phyloP scores from a whole-genome alignment of 2,797 vertebrate species.

The Tachyglossus aculeatus region DNA sequence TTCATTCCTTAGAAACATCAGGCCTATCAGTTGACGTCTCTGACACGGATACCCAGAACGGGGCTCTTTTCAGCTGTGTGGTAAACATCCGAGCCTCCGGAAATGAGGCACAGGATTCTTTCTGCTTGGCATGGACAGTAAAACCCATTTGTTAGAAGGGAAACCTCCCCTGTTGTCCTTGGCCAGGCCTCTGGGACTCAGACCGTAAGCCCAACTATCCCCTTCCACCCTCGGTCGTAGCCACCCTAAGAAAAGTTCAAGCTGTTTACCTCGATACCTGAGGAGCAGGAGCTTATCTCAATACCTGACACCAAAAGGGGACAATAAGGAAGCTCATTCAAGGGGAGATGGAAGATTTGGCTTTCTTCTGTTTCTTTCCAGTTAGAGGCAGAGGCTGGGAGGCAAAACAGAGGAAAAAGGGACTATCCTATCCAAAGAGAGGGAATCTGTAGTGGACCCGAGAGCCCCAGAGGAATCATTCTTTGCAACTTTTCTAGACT shows the following conservation, averaged over 20 bases:
- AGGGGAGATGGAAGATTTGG: conserved; percentile 26
- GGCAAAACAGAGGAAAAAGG: not conserved
- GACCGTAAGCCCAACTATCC: conserved; percentile 23
- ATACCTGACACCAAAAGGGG: conserved; percentile 32
- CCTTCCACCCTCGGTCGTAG: not conserved
- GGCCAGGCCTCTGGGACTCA: not conserved
- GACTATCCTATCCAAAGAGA: not conserved
- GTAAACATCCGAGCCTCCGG: not conserved
- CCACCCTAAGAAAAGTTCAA: conserved; percentile 1
- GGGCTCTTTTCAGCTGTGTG: not conserved
- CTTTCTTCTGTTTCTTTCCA: not conserved
- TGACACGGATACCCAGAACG: not conserved
- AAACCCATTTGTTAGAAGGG: not conserved
- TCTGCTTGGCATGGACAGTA: not conserved
- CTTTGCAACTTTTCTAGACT: too few relatives aligned
- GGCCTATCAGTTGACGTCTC: not conserved
- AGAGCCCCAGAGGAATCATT: too few relatives aligned
- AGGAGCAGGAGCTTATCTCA: conserved; percentile 45
- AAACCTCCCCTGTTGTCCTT: not conserved
- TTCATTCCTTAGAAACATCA: too few relatives aligned
- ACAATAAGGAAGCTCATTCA: conserved; percentile 33
- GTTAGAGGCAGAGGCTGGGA: not conserved
- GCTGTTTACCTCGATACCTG: not conserved
- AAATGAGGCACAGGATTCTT: not conserved
- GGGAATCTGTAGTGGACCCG: too few relatives aligned